A percentile compares a stretch with the other conserved stretches of the same genome.
Conservation (phyloP, 1,140 invertebrate species). For the Chrysoperla carnea region DNA sequence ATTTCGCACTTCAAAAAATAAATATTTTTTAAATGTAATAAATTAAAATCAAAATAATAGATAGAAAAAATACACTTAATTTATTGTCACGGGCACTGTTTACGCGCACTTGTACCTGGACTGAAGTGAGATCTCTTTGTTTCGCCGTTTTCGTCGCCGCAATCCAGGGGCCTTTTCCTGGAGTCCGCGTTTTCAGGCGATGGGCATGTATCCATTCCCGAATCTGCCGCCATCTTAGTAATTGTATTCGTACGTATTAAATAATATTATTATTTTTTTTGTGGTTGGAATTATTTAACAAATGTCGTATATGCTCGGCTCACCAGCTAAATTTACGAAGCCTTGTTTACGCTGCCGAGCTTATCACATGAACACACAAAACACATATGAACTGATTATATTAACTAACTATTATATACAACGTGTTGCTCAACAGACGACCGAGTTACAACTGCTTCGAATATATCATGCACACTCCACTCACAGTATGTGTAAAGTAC, state of each 20-base stretch:
- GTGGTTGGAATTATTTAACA: not conserved
- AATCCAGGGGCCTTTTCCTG: conserved; percentile 72
- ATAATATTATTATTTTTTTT: no score
- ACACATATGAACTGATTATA: not conserved
- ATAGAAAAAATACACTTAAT: no score
- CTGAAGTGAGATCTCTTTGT: conserved; percentile 79
- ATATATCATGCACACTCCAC: not conserved
- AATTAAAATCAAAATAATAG: no score
- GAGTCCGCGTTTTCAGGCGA: conserved; percentile 65
- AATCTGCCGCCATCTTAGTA: conserved; percentile 52
- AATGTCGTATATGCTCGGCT: not conserved
- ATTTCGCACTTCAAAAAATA: no score
- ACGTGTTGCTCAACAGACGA: not conserved
- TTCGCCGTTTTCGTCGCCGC: conserved; percentile 68
- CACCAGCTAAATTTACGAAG: not conserved
- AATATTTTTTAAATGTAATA: no score
- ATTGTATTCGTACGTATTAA: not conserved
- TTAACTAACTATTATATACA: not conserved
- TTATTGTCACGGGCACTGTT: not conserved
- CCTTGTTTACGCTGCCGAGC: not conserved
- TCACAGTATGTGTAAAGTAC: not conserved
- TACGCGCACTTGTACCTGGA: conserved; percentile 40
- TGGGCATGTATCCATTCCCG: conserved; percentile 65
- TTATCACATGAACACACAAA: not conserved
- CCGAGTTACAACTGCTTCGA: no score